A percentile compares a stretch with the other conserved stretches of the same genome.
These are phyloP conservation scores for Zosterops japonicus DNA, from an alignment of 2,113 vertebrate species.

Conservation along the genomic window DNA sequence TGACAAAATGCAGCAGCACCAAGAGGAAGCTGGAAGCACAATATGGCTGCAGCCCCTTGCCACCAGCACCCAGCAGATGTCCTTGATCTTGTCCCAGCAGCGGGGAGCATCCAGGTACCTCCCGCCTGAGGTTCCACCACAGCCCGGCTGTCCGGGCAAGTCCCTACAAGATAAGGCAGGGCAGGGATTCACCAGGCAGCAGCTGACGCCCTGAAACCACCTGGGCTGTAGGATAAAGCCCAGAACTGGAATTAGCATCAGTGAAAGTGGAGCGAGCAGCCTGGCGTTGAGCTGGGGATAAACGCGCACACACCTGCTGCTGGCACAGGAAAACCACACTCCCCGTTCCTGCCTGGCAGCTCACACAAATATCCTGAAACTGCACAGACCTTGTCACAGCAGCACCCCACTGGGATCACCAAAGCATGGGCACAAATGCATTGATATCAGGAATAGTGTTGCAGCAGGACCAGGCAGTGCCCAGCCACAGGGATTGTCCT, in stretches of 20 bases:
- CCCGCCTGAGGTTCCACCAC: not conserved
- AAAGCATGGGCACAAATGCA: not conserved
- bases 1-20: not conserved
- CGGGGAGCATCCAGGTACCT: not conserved
- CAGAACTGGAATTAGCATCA: not conserved
- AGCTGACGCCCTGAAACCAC: slow-evolving; percentile 30
- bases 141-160: not conserved
- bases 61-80: not conserved
- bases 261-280: not conserved
- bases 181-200: not conserved
- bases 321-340: fast-evolving
- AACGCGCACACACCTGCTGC: not conserved
- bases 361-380: fast-evolving
- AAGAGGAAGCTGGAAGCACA: fast-evolving
- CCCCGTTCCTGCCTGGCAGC: not conserved
- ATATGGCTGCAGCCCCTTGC: fast-evolving
- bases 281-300: fast-evolving
- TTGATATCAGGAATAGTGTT: fast-evolving
- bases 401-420: fast-evolving
- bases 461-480: not conserved
- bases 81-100: not conserved
- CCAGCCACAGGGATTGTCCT: not conserved
- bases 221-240: not conserved
- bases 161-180: not conserved
- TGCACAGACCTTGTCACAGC: not conserved